Evolutionary conservation across 2,113 vertebrate species (phyloP), one percentile per base, ranked within the genome.

Genomic region (Myiagra hebetior): DNA sequence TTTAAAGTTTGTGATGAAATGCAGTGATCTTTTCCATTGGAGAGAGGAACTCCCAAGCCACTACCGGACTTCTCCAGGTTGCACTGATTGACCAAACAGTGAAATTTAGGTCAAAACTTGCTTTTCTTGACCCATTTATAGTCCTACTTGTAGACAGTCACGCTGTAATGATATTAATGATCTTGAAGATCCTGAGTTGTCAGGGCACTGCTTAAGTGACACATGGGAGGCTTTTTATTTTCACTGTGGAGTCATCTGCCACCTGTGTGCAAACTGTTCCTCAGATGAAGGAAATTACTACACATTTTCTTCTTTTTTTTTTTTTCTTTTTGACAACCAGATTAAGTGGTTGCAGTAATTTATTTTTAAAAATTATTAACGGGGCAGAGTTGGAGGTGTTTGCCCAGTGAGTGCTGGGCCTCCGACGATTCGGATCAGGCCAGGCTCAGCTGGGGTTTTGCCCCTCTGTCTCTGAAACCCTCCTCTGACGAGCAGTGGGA

Each of bases 361-460:
- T 39, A 11, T 41, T 74, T 86, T 22, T 7, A 39, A 52, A 35
- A 24, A 5, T 31, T 31, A 27, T 7, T 1, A 6, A 18, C 0
- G 3, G 44, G 35, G 20, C 28, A 63, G 62, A 55, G 11, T 9
- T 27, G 35, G 42, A 72, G 41, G 23, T 0, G 0, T 44, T 81
- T 65, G 33, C 39, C 49, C 3, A 0, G 35, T 14, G 44, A 10
- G 30, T 3, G 15, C 2, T 55, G 62, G 50, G 35, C 6, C 18
- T 30, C 22, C 0, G 1, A 0, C 6, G 18, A 23, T 13, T 3
- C 1, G 1, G 59, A 33, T 56, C 16, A 31, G 60, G 8, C 26
- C 57, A 31, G n/a, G 17, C 1, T 0, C 41, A 5, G 6, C 9
- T 33, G 27, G 13, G 14, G 16, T 3, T 42, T 49, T 37, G 26